A percentile compares a stretch with the other conserved stretches of the same genome.
phyloP scores from a whole-genome alignment of 2,113 vertebrate genomes.

The Gymnorhina tibicen region DNA sequence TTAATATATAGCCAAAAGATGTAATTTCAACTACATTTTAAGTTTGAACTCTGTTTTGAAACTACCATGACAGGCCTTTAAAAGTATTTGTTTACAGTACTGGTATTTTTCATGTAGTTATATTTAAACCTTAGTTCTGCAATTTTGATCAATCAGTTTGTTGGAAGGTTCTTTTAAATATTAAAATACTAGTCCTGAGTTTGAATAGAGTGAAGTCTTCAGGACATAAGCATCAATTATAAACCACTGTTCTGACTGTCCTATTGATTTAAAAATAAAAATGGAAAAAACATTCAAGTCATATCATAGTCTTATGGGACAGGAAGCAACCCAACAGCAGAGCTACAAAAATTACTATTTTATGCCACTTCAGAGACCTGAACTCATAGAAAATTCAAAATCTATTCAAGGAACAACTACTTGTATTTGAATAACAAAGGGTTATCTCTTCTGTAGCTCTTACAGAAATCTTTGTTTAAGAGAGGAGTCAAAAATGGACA shows the following conservation, averaged over 20 bases:
- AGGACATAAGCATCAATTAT: not conserved
- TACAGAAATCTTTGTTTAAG: not conserved
- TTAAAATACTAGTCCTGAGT: not conserved
- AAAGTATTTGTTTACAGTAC: not conserved
- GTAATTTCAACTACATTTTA: not conserved
- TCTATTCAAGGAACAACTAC: not conserved
- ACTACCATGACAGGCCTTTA: not conserved
- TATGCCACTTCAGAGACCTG: not conserved
- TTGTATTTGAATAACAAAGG: not conserved
- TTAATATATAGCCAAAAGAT: not conserved
- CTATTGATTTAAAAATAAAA: not conserved
- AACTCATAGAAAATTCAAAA: not conserved
- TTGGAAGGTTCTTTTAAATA: not conserved
- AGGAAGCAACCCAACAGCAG: not conserved
- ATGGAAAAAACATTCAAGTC: not conserved
- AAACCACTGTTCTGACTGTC: not conserved
- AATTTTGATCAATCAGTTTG: not conserved
- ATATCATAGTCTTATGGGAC: not conserved
- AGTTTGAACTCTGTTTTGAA: not conserved
- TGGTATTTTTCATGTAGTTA: not conserved
- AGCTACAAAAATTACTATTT: not conserved
- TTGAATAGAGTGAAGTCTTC: not conserved
- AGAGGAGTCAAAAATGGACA: not conserved
- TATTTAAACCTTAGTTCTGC: not conserved
- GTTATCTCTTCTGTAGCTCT: not conserved